Evolutionary conservation across 2,113 vertebrate species (phyloP), one percentile per base, ranked within the genome.

Genomic region (Athene cunicularia): DNA sequence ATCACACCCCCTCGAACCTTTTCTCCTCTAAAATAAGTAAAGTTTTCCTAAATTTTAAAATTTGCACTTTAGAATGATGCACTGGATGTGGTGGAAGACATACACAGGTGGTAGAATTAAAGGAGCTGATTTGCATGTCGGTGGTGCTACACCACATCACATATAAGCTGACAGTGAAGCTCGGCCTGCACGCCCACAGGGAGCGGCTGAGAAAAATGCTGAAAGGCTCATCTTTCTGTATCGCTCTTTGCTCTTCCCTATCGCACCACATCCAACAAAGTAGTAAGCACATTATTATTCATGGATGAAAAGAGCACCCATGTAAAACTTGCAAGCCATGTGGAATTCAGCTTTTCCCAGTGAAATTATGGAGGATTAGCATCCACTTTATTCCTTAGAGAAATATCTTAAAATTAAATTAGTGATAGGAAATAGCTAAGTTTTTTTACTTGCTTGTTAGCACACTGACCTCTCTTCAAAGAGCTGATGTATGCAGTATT

Each of bases 31-130:
- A 81, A 97, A 88, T 47, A 80, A 80, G 50, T 72, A 28, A 60
- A 30, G n/a, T 72, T 76, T 90, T 58, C 80, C n/a, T 93, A 80
- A 88, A 80, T 73, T 95, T 93, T 96, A 64, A 89, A 92, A 96
- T 93, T 96, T 98, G 98, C 98, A 98, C 98, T 98, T 98, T 98
- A 98, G 97, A 97, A 89, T 97, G 83, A 88, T 88, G 94, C 96
- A 96, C 88, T 98, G 97, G 95, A 96, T 97, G 90, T 94, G 90
- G 92, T 88, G 14, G 73, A 80, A 93, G 94, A 64, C 63, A 64
- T 26, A 92, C 52, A 47, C 28, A 74, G 30, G 85, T 52, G 74
- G 55, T 39, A 88, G 62, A 58, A 74, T 45, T 81, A 47, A 86
- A 73, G 50, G 55, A 64, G 77, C 52, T 35, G 10, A 10, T 64